Conservation (phyloP, 2,888 invertebrate genomes). For the Lissonota sp. region DNA sequence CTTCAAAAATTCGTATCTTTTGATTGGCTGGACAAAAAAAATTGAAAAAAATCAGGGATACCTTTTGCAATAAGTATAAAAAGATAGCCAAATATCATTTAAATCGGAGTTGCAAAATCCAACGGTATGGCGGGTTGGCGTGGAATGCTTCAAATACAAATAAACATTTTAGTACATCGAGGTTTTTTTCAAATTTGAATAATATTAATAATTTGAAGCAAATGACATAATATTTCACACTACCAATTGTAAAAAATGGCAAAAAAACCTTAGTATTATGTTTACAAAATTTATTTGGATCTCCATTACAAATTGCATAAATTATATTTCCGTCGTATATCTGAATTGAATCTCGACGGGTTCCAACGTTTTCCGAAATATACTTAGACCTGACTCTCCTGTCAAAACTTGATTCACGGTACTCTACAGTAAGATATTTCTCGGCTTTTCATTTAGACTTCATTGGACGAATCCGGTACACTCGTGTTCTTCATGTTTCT, state of each 20-base stretch:
- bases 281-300: not conserved
- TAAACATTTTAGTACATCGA: too few species aligned
- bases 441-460: conserved; percentile 24
- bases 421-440: conserved; percentile 6
- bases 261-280: too few species aligned
- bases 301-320: not conserved
- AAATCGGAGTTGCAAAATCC: too few species aligned
- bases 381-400: not conserved
- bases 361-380: not conserved
- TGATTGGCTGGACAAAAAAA: too few species aligned
- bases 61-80: too few species aligned
- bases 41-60: too few species aligned
- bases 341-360: not conserved
- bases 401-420: conserved; percentile 3
- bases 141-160: too few species aligned
- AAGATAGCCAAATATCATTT: too few species aligned
- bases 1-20: too few species aligned
- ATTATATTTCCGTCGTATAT: not conserved
- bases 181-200: too few species aligned
- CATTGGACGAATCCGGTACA: not conserved
- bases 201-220: not conserved
- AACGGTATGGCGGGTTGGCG: too few species aligned
- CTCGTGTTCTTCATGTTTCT: not conserved
- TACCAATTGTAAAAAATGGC: not conserved
- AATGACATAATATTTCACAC: not conserved